These are phyloP conservation scores for Limenitis camilla DNA, from an alignment of 2,888 invertebrate species.

Conservation along the genomic window DNA sequence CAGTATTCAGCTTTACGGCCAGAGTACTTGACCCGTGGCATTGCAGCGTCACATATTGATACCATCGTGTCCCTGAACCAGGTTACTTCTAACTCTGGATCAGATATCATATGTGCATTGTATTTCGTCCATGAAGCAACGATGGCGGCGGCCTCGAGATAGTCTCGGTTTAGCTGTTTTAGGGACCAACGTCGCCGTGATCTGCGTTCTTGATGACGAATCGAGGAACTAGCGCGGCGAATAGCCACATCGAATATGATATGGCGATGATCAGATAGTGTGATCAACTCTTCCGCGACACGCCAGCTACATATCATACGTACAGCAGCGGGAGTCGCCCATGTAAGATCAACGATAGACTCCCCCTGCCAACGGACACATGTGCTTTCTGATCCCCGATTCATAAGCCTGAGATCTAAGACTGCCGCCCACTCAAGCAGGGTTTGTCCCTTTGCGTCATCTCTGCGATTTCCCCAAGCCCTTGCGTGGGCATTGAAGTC, in stretches of 20 bases:
- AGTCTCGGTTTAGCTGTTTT: constrained; percentile 10
- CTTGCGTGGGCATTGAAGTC: constrained; percentile 16
- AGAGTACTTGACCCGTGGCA: constrained; percentile 1
- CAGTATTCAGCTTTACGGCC: constrained; percentile 14
- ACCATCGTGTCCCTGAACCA: constrained; percentile 11
- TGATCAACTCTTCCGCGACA: constrained; percentile 15
- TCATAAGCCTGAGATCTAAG: constrained; percentile 12
- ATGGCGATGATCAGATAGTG: constrained; percentile 17
- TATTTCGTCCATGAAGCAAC: constrained; percentile 9
- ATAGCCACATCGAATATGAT: constrained; percentile 6
- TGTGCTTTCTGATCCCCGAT: constrained; percentile 16
- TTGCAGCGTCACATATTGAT: constrained; percentile 15
- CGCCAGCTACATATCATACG: constrained; percentile 9
- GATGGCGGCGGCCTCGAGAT: constrained; percentile 3
- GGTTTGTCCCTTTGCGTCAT: constrained; percentile 3
- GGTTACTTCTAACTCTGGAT: constrained; percentile 6
- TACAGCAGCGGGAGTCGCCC: constrained; percentile 11
- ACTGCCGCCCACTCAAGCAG: constrained; percentile 15
- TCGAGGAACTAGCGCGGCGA: too few relatives aligned
- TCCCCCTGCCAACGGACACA: constrained; percentile 26
- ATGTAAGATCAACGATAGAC: constrained; percentile 22
- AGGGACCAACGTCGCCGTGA: constrained; percentile 10
- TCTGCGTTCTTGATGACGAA: too few relatives aligned
- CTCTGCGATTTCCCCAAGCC: constrained; percentile 7
- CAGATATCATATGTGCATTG: neutral